Evolutionary conservation across 2,797 vertebrate genomes (phyloP).

Genomic region (Acropternis orthonyx): DNA sequence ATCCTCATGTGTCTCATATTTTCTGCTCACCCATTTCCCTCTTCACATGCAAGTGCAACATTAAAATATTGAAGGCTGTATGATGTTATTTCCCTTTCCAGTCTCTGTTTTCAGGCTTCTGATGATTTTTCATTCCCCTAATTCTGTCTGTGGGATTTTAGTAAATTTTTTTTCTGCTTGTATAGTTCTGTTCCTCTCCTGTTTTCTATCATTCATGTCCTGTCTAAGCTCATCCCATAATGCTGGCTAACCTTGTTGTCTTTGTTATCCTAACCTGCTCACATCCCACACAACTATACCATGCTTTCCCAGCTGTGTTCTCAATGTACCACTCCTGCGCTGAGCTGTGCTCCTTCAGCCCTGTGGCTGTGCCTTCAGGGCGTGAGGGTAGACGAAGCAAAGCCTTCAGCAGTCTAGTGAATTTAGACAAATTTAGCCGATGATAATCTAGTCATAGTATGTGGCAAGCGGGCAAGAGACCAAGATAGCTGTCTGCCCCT

Average conservation of each 20-base stretch:
- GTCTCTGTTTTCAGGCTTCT: neutral
- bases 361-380: neutral
- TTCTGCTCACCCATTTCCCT: neutral
- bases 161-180: neutral
- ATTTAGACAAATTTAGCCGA: neutral
- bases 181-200: neutral
- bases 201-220: neutral
- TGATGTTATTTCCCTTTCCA: neutral
- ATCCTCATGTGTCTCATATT: neutral
- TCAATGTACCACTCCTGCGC: accelerated
- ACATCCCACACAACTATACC: neutral
- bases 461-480: neutral
- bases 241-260: neutral
- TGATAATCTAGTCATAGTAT: neutral
- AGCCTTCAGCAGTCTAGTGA: neutral
- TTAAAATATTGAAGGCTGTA: neutral
- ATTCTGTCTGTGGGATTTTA: neutral
- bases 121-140: neutral
- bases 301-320: neutral
- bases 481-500: neutral
- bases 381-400: neutral
- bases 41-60: neutral
- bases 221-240: neutral
- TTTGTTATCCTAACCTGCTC: neutral
- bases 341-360: neutral